Evolutionary conservation across 2,888 invertebrate genomes (phyloP), one percentile per base, ranked within the genome.

Genomic region (Poecilus cupreus): DNA sequence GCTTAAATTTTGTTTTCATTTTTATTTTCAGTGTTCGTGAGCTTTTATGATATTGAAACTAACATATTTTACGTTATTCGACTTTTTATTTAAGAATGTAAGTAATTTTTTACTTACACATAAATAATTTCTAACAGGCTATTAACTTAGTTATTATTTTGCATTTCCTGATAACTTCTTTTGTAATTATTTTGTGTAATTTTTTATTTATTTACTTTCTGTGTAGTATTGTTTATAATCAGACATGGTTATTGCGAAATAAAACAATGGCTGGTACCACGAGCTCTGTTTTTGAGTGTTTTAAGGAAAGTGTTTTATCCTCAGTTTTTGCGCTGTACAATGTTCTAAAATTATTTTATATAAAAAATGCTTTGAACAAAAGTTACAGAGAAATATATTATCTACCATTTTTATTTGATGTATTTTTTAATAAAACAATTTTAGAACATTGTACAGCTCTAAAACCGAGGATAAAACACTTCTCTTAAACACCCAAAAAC

Each of bases 131-230:
- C 43, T 78, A 64, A 60, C 64, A 64, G 43, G 78, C 78, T 78
- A 64, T 78, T 46, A 78, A 64, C 57, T 43, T 64, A 60, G 20
- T 37, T 37, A 39, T 78, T 22, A 77, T 43, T 86, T 87, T 83
- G 88, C 88, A 89, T 88, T 88, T 88, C 88, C 88, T 89, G 89
- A 84, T 85, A 76, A 49, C 82, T 84, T 86, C 85, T 74, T 84
- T 11, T 54, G 54, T 54, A 20, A 18, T 22, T 2, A 54, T 18
- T 54, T 68, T 39, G 37, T 68, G 68, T 39, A 39, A 68, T 10
- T 68, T 39, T 60, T 82, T 83, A 81, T 81, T 68, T 82, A 82
- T 81, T 83, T 83, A 83, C 83, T 78, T 70, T 83, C 83, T 54
- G 46, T 20, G 22, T 51, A 39, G 26, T 13, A 78, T 51, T 60